phyloP scores from a whole-genome alignment of 2,113 vertebrate genomes.

The Cinclus mexicanus region DNA sequence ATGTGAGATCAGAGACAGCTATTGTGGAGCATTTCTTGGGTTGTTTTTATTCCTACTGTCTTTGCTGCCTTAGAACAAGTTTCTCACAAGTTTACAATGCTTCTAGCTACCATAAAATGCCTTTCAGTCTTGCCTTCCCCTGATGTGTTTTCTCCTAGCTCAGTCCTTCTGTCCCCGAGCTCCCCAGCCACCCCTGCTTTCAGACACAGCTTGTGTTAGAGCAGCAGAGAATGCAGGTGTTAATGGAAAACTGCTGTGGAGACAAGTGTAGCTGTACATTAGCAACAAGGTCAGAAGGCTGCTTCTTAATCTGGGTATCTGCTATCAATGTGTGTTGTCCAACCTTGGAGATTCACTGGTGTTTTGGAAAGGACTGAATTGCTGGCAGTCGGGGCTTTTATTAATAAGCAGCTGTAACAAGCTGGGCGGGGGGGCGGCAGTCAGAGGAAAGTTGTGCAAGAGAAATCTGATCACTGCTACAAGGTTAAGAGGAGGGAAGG shows the following conservation, averaged over 20 bases:
- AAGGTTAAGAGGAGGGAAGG: background rate
- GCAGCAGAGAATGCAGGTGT: background rate
- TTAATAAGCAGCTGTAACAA: background rate
- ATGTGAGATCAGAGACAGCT: background rate
- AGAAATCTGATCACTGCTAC: background rate
- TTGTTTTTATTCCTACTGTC: background rate
- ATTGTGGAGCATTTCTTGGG: background rate
- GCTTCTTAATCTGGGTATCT: background rate
- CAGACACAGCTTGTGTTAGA: background rate
- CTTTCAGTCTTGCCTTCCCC: background rate
- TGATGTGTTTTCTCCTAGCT: background rate
- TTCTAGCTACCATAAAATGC: background rate
- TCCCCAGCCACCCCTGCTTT: background rate
- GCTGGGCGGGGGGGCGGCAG: background rate
- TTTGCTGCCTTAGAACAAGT: background rate
- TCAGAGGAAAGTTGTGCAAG: background rate
- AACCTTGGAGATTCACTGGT: constrained; percentile 4
- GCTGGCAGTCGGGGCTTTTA: background rate
- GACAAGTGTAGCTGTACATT: background rate
- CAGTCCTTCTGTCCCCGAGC: background rate
- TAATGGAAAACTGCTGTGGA: background rate
- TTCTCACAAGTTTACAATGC: background rate
- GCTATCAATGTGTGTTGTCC: background rate
- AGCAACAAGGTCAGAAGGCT: constrained; percentile 18
- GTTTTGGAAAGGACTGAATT: background rate